Evolutionary conservation across 2,113 vertebrate genomes (phyloP), one percentile per base, ranked within the genome.

Genomic region (Clupea harengus): DNA sequence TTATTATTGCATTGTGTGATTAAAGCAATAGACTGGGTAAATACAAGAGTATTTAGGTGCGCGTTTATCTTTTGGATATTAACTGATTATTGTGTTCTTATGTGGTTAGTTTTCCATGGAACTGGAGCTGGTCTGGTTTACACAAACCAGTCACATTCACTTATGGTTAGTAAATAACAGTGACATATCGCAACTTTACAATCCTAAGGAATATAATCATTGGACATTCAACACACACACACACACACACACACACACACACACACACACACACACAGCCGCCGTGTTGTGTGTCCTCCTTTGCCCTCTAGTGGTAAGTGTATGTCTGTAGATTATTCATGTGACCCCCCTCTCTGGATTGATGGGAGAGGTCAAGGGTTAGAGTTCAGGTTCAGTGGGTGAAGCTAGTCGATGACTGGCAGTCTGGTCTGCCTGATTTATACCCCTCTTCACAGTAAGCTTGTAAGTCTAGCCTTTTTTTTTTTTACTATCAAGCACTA

Each of bases 321-420:
- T 6, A 60, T 28, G 57, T 18, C 60, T 49, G 13, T 46, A 8
- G 25, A 8, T 22, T 72, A 28, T 72, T 72, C 4, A 60, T 60
- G 4, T 60, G 54, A 60, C 54, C 54, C 50, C 50, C 54, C n/a
- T 72, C 25, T 72, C 64, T 32, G 28, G 64, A 72, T 72, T 72
- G 15, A 72, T 72, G 28, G n/a, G 64, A 13, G 25, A 83, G 84
- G 25, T 84, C 60, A 64, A 25, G 85, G 82, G 82, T 89, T 82
- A 86, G 57, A 86, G 82, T 75, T 89, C 84, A 86, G 78, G 82
- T 86, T 88, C 85, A 88, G 81, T 86, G 82, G 81, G 67, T 81
- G 82, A 8, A 64, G 72, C 39, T 18, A 67, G 45, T 52, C 13
- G 7, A 54, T 57, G 52, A 57, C 15, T 60, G 46, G 20, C 83